Base-by-base conservation (phyloP, 2,113 vertebrate genomes). In the Larimichthys polyactis region DNA sequence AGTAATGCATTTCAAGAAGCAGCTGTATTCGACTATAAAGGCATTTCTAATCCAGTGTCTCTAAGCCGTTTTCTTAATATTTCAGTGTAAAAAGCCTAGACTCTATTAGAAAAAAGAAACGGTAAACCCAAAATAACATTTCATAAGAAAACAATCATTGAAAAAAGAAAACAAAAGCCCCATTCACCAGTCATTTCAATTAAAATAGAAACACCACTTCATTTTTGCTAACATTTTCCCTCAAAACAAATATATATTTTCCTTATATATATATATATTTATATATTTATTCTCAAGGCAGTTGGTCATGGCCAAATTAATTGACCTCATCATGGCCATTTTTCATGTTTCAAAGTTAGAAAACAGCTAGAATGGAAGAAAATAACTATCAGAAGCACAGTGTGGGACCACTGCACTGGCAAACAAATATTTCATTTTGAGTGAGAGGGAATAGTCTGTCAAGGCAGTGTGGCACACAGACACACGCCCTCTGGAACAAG, bases 11-110 rank as follows among this genome's bases (percentile, higher is more conserved):
- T 94, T 93, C 78, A 94, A 93, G 91, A 95, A 95, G 94, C 94
- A 95, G 86, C 91, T 96, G 95, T 96, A 96, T 95, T 96, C 79
- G 89, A 94, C 92, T 95, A 96, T 91, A 94, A 96, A 95, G 90
- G 93, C 94, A 95, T 94, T 86, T 91, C 93, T 93, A 95, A 91
- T 96, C 95, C 95, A 96, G 95, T 96, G 95, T 96, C 91, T 95
- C 93, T 95, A 95, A 90, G 91, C 91, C 66, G 86, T 94, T 94
- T 92, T 93, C 81, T 94, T 94, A 90, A 93, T 93, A 91, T 90
- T 94, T 95, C 95, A 96, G 95, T 95, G 95, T 95, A 96, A 95
- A 95, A 95, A 95, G 91, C 87, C 94, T 94, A 95, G 87, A 93
- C 58, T 94, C 91, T 94, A 95, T 89, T 92, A 93, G 93, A 95